phyloP scores from a whole-genome alignment of 1,140 invertebrate genomes.

The Cotesia chilonis region DNA sequence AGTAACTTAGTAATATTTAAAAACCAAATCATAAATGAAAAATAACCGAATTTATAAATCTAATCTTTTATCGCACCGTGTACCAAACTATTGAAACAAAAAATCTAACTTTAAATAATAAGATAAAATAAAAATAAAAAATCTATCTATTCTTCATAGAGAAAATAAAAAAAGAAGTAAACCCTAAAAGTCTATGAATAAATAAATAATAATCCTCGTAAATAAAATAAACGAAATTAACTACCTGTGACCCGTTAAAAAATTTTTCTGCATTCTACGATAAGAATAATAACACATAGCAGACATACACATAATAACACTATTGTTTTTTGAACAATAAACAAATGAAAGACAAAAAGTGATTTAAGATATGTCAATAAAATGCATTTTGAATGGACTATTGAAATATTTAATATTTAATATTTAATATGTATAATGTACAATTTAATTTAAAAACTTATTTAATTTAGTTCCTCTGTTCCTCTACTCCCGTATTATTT shows the following conservation, averaged over 20 bases:
- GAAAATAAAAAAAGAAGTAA: neutral
- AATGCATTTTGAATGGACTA: constrained; percentile 47
- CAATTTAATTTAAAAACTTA: too few species aligned
- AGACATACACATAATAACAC: constrained; percentile 35
- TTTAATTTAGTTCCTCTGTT: too few species aligned
- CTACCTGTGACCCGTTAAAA: neutral
- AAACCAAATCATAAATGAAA: neutral
- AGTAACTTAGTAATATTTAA: constrained; percentile 10
- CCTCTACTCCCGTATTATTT: constrained; percentile 2
- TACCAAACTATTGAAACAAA: neutral
- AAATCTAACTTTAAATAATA: neutral
- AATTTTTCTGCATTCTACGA: too few species aligned
- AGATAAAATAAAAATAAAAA: constrained; percentile 7
- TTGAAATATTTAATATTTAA: constrained; percentile 17
- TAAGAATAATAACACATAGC: neutral
- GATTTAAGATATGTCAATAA: constrained; percentile 44
- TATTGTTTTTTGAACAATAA: constrained; percentile 48
- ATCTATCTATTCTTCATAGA: constrained; percentile 1
- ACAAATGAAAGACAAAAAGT: constrained; percentile 49
- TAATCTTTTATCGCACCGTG: too few species aligned
- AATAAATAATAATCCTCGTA: neutral
- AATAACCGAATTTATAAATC: too few species aligned
- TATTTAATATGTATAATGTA: constrained; percentile 14
- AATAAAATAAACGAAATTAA: constrained; percentile 5
- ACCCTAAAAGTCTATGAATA: neutral